Evolutionary conservation across 1,140 invertebrate species (phyloP), one percentile per base, ranked within the genome.

Genomic region (Dysdera silvatica): DNA sequence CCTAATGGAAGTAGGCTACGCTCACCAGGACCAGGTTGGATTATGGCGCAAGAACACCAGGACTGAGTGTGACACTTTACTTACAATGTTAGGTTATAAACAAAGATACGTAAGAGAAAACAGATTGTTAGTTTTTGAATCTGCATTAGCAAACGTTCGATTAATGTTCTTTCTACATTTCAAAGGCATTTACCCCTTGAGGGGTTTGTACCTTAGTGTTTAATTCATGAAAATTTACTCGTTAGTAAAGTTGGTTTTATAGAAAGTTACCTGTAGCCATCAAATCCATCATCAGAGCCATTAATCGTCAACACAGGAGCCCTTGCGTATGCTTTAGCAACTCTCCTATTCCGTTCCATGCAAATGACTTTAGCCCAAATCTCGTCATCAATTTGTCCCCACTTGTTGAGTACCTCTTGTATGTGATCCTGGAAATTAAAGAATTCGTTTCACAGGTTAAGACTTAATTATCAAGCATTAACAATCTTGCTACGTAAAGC

Each of bases 291-390:
- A 71, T 93, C 89, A 24, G 89, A 91, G n/a, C 91, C 93, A 75
- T 95, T 95, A 70, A 96, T 86, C 32, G 91, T 95, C 71, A 96
- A 83, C 62, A 95, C 90, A 18, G 91, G 90, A 35, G 90, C 90
- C 51, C 93, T 80, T 54, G 92, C 91, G 75, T 96, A 96, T 6
- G 93, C 93, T 77, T 96, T 96, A 41, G 92, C 93, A 40, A 96
- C 90, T 65, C 92, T 82, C 69, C 90, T 80, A 75, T 94, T 95
- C 71, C 88, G 83, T 76, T 96, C 93, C 72, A 96, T 86, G 48
- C 95, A 89, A 71, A 96, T 95, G 45, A 95, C 89, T 82, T 96
- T 96, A 51, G 91, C 90, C 93, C 93, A 96, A 71, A 96, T 96
- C 78, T 95, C 92, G 73, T 96, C 93, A 72, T 96, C 92, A 68